These are phyloP conservation scores for Capreolus pygargus DNA, from an alignment of 2,113 vertebrate genomes.

Conservation along the genomic window DNA sequence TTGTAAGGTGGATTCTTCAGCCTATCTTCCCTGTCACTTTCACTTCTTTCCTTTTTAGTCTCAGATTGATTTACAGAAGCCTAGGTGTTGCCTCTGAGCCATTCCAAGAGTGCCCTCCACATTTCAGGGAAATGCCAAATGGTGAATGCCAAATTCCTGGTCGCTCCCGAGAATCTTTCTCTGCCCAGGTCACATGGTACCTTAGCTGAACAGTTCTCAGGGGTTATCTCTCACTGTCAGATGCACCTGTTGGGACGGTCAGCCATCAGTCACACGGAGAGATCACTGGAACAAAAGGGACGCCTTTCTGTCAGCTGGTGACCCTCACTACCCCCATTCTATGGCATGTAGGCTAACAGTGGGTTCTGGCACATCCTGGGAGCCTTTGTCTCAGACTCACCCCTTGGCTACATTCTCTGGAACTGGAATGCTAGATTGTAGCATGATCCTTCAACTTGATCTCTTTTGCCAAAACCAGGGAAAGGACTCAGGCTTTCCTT, in stretches of 20 bases:
- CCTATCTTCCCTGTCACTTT: neutral
- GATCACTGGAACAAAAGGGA: neutral
- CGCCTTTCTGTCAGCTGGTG: neutral
- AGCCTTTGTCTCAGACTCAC: neutral
- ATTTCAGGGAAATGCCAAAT: neutral
- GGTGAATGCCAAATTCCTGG: neutral
- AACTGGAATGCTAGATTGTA: neutral
- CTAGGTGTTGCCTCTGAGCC: neutral
- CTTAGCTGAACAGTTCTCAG: neutral
- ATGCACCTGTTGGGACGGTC: neutral
- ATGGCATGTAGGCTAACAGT: neutral
- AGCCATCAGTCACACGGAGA: neutral
- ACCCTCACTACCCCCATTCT: neutral
- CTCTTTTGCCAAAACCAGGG: neutral
- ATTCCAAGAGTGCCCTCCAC: neutral
- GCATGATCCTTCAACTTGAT: neutral
- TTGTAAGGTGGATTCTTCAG: neutral
- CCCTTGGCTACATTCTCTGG: neutral
- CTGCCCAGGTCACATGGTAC: neutral
- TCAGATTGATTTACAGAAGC: neutral
- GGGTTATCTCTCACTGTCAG: neutral
- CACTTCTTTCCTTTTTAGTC: neutral
- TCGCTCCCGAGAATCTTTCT: neutral
- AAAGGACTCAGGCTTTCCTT: neutral
- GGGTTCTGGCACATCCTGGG: neutral